These are phyloP conservation scores for Xerus inauris DNA, from an alignment of 2,113 vertebrate genomes.

Conservation along the genomic window DNA sequence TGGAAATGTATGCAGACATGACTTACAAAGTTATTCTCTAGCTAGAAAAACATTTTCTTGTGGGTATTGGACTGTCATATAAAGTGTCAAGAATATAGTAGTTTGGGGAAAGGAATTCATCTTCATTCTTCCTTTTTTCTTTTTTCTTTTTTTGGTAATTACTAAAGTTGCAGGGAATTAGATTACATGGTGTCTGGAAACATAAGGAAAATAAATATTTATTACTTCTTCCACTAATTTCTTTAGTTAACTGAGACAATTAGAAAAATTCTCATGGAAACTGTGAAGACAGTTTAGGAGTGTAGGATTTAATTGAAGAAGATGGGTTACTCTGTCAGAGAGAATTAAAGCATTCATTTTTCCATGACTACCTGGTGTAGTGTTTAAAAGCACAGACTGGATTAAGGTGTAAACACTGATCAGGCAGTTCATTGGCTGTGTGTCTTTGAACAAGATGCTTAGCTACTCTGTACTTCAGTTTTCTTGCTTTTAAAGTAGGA, in stretches of 20 bases:
- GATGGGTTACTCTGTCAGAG: not conserved
- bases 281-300: not conserved
- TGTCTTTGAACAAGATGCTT: not conserved
- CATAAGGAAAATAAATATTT: not conserved
- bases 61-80: not conserved
- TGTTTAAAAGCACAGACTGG: not conserved
- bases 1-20: not conserved
- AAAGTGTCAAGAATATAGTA: not conserved
- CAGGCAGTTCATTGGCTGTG: not conserved
- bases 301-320: not conserved
- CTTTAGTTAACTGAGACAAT: not conserved
- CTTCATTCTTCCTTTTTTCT: not conserved
- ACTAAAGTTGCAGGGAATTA: not conserved
- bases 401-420: not conserved
- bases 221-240: not conserved
- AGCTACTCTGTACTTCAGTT: not conserved
- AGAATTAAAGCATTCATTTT: not conserved
- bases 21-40: not conserved
- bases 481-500: not conserved
- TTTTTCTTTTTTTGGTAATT: not conserved
- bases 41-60: not conserved
- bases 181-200: not conserved
- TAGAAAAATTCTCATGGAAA: conserved; percentile 15
- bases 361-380: not conserved
- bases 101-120: not conserved